A percentile compares a stretch with the other conserved stretches of the same genome.
Evolutionary conservation across 64 coral and sea anemone species (phyloP).

Genomic region (Montipora sp.): DNA sequence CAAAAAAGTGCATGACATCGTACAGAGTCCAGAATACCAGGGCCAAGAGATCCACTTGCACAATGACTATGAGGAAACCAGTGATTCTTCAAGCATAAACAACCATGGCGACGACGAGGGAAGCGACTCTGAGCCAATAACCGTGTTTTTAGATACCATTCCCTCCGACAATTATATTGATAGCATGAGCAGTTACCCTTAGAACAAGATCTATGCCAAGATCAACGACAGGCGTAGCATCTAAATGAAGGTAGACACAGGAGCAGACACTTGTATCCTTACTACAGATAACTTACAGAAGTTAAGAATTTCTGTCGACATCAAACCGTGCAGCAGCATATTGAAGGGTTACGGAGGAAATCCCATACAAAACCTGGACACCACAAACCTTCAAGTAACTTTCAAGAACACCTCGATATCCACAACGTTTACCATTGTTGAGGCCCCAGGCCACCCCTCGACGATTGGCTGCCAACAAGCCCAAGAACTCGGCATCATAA

Average conservation of each 20-base stretch:
- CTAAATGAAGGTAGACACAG: not conserved
- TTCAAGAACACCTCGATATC: constrained; percentile 39
- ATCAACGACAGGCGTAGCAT: constrained; percentile 1
- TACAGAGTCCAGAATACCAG: not conserved
- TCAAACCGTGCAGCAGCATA: too few species aligned
- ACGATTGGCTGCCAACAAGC: constrained; percentile 64
- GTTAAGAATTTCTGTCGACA: too few species aligned
- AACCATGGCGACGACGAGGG: not conserved
- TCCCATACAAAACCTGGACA: constrained; percentile 36
- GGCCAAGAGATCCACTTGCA: too few species aligned
- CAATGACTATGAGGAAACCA: not conserved
- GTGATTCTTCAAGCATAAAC: not conserved
- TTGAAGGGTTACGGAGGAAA: constrained; percentile 8
- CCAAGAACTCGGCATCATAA: not conserved
- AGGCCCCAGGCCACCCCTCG: constrained; percentile 62
- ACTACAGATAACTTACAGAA: not conserved
- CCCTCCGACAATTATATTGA: constrained; percentile 33
- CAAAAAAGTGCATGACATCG: not conserved
- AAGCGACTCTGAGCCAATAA: not conserved
- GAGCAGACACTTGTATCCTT: not conserved
- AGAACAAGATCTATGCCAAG: not conserved
- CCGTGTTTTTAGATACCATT: not conserved
- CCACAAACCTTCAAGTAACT: constrained; percentile 9
- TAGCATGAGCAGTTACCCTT: constrained; percentile 35
- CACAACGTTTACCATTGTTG: constrained; percentile 55